These are phyloP conservation scores for Amiota minor DNA, from an alignment of 2,888 invertebrate genomes.

Conservation along the genomic window DNA sequence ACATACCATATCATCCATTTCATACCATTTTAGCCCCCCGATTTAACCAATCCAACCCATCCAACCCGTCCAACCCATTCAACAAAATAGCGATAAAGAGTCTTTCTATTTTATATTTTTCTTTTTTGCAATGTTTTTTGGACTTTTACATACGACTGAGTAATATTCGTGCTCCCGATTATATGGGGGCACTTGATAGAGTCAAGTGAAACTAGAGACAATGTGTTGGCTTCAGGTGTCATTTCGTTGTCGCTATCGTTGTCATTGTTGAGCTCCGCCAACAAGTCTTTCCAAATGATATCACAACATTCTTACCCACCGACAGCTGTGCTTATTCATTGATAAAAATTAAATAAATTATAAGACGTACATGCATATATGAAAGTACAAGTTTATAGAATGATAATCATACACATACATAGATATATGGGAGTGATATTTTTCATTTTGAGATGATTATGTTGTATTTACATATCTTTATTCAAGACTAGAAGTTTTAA, in stretches of 20 bases:
- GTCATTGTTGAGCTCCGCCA: not conserved
- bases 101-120: not conserved
- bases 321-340: not conserved
- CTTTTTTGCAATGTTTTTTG: not conserved
- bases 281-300: not conserved
- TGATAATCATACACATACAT: no score
- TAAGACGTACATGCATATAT: no score
- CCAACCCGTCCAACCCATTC: no score
- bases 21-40: no score
- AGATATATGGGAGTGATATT: no score
- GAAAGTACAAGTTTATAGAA: no score
- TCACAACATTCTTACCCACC: not conserved
- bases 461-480: no score
- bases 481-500: no score
- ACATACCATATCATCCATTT: no score
- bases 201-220: not conserved
- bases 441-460: no score
- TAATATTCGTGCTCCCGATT: conserved; percentile 7
- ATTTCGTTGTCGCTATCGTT: not conserved
- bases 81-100: conserved; percentile 18
- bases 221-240: conserved; percentile 3
- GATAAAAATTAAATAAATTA: no score
- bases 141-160: not conserved
- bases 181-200: conserved; percentile 11
- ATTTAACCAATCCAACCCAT: no score